Percentiles rank a stretch among this genome's conserved stretches.
Evolutionary conservation across 2,113 vertebrate genomes (phyloP).

Genomic region (Siniperca knerii): DNA sequence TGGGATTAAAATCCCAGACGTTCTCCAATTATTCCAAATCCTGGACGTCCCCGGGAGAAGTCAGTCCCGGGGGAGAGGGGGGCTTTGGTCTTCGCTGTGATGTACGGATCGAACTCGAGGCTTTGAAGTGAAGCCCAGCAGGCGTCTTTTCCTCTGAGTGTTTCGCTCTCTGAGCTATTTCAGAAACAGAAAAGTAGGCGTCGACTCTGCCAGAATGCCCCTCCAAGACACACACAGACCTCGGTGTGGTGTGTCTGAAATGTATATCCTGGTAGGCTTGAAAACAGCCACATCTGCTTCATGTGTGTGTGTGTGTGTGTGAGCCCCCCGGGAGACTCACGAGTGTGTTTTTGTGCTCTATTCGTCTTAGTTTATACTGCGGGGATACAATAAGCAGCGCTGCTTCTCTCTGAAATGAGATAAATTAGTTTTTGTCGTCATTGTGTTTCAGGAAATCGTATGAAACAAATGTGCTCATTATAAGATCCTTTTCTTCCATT

Average conservation of each 20-base stretch:
- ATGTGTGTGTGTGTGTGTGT: neutral
- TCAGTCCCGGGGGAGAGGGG: neutral
- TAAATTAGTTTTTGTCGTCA: conserved; percentile 22
- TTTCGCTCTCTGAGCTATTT: neutral
- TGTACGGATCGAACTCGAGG: neutral
- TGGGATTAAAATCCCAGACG: conserved; percentile 2
- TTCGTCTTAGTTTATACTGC: neutral
- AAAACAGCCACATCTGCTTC: neutral
- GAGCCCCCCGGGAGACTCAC: neutral
- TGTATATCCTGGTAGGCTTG: neutral
- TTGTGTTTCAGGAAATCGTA: neutral
- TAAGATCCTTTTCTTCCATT: neutral
- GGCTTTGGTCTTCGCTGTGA: conserved; percentile 3
- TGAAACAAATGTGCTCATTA: conserved; percentile 53
- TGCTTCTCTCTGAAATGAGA: neutral
- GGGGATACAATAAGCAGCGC: neutral
- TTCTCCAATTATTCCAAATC: conserved; percentile 23
- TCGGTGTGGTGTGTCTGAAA: neutral
- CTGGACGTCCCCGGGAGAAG: neutral
- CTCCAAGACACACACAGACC: neutral
- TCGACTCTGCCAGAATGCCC: neutral
- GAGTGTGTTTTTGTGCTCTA: neutral
- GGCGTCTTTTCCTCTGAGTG: neutral
- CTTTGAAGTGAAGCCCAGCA: conserved; percentile 36
- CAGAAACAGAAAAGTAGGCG: neutral